Percentiles rank a stretch among this genome's conserved stretches.
Evolutionary conservation across 2,797 vertebrate genomes (phyloP).

Genomic region (Aphelocoma californica): DNA sequence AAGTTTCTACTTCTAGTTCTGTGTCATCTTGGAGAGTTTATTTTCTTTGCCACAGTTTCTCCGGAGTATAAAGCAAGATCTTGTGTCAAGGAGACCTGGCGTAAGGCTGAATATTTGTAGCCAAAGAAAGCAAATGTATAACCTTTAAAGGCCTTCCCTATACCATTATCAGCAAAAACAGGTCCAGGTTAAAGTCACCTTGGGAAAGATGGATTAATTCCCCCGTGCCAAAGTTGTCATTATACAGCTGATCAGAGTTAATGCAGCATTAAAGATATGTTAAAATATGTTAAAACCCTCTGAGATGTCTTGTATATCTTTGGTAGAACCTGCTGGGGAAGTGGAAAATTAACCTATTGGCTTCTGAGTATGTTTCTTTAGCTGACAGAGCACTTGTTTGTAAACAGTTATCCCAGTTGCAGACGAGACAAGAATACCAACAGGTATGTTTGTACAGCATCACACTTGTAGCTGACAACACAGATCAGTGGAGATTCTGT

Average conservation of each 20-base stretch:
- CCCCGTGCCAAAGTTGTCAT: neutral
- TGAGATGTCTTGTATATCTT: neutral
- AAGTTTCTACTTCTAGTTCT: neutral
- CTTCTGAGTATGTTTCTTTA: neutral
- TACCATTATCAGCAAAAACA: neutral
- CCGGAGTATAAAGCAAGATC: neutral
- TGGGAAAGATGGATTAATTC: slow-evolving; percentile 17
- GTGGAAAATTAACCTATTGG: neutral
- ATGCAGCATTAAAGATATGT: neutral
- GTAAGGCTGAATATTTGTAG: neutral
- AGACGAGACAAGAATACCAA: slow-evolving; percentile 36
- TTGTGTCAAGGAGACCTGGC: neutral
- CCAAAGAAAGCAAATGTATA: neutral
- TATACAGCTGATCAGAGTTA: neutral
- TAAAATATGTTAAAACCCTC: neutral
- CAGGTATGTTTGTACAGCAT: slow-evolving; percentile 26
- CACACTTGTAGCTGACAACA: slow-evolving; percentile 15
- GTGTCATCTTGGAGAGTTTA: neutral
- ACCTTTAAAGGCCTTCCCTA: neutral
- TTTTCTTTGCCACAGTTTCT: neutral
- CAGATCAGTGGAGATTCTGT: slow-evolving; percentile 38
- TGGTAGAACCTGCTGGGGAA: neutral
- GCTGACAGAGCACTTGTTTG: slow-evolving; percentile 38
- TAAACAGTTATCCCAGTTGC: slow-evolving; percentile 27
- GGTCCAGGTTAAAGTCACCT: slow-evolving; percentile 23